A percentile compares a stretch with the other conserved stretches of the same genome.
These are phyloP conservation scores for Forbesichthys agassizii DNA, from an alignment of 2,113 vertebrate genomes.

Conservation along the genomic window DNA sequence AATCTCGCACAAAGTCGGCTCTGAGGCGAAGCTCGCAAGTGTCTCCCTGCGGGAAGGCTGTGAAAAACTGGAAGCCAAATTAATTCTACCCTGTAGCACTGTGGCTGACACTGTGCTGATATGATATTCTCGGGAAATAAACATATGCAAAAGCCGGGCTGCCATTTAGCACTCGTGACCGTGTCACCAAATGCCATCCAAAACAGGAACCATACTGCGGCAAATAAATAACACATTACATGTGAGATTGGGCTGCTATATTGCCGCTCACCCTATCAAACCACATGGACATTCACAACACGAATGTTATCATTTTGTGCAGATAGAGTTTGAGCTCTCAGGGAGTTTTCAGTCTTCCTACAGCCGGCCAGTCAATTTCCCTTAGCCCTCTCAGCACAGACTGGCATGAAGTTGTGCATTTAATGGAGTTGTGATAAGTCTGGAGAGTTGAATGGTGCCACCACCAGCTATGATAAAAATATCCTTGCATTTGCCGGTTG, in stretches of 20 bases:
- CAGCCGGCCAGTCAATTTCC: constrained; percentile 16
- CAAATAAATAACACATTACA: constrained; percentile 8
- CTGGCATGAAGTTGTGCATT: constrained; percentile 8
- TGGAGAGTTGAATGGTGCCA: constrained; percentile 1
- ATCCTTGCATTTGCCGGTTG: neutral
- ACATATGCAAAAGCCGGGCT: constrained; percentile 37
- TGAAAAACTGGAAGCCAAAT: constrained; percentile 43
- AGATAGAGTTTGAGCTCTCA: constrained; percentile 14
- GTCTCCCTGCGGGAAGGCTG: constrained; percentile 45
- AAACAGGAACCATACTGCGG: neutral
- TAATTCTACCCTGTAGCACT: constrained; percentile 46
- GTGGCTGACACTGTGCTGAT: constrained; percentile 42
- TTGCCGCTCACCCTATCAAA: constrained; percentile 2
- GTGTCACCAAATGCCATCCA: constrained; percentile 8
- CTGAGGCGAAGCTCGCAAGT: constrained; percentile 53
- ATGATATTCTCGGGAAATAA: constrained; percentile 49
- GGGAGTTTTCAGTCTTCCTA: neutral
- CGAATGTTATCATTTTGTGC: constrained; percentile 23
- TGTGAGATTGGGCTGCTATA: constrained; percentile 4
- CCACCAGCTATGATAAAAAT: constrained; percentile 2
- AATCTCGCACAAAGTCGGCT: constrained; percentile 49
- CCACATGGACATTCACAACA: constrained; percentile 5
- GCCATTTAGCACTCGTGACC: constrained; percentile 4
- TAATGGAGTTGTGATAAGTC: constrained; percentile 18
- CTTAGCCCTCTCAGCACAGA: neutral